Conservation (phyloP, 2,888 invertebrate species). For the Chaetogeoica ovagalla region DNA sequence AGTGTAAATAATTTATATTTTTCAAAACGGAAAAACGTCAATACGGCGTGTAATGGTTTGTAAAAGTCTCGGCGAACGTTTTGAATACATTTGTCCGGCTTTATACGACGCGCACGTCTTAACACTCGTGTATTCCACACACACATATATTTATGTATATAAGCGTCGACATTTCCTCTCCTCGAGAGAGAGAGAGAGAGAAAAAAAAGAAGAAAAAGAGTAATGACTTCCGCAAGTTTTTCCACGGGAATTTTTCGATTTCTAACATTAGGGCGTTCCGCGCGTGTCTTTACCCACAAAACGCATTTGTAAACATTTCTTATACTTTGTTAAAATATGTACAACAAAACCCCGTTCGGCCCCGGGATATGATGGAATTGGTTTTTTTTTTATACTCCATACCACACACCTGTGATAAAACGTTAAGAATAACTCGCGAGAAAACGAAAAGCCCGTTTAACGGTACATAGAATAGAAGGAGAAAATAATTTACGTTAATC, state of each 20-base stretch:
- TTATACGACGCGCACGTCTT: constrained; percentile 6
- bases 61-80: constrained; percentile 23
- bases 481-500: not conserved
- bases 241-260: constrained; percentile 29
- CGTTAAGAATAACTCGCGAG: not conserved
- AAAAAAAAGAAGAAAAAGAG: constrained; percentile 9
- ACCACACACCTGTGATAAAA: not conserved
- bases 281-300: not conserved
- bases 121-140: not conserved
- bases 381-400: not conserved
- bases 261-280: not conserved
- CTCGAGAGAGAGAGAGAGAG: too few species aligned
- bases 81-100: constrained; percentile 38
- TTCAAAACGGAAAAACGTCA: constrained; percentile 1
- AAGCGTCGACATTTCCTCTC: constrained; percentile 16
- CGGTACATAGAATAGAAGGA: not conserved
- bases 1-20: constrained; percentile 24
- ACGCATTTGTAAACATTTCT: too few species aligned
- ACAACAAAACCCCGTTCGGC: not conserved
- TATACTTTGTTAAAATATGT: too few species aligned
- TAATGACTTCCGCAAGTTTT: constrained; percentile 43
- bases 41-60: not conserved
- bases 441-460: not conserved
- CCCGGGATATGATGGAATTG: not conserved
- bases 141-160: not conserved